Percentiles rank a stretch among this genome's conserved stretches.
These are phyloP conservation scores for Caenorhabditis zanzibari DNA, from an alignment of 2,888 invertebrate species.

Conservation along the genomic window DNA sequence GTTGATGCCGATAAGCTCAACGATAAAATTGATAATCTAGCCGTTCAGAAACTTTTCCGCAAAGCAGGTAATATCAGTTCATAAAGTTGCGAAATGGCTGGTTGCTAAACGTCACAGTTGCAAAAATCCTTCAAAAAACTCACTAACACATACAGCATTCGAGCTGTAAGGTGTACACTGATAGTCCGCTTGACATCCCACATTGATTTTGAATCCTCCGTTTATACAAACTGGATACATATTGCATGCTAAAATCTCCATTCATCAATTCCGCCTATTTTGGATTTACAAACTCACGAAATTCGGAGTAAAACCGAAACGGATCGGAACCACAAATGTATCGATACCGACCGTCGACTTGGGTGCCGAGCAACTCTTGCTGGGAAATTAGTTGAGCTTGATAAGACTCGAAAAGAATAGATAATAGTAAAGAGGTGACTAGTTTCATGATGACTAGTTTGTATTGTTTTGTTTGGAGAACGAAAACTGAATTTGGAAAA, in stretches of 20 bases:
- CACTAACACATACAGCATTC: slow-evolving; percentile 67
- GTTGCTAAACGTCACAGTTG: no score
- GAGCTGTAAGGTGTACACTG: slow-evolving; percentile 61
- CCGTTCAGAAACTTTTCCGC: no score
- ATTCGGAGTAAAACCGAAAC: slow-evolving; percentile 66
- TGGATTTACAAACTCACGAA: slow-evolving; percentile 62
- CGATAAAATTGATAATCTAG: no score
- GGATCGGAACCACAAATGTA: slow-evolving; percentile 71
- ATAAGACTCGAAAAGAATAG: not conserved
- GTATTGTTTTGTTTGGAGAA: slow-evolving; percentile 35
- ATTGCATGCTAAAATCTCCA: slow-evolving; percentile 66
- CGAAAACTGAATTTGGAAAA: slow-evolving; percentile 8
- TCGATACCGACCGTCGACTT: slow-evolving; percentile 18
- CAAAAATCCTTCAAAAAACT: slow-evolving; percentile 20
- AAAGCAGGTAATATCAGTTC: no score
- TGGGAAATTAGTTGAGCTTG: slow-evolving; percentile 37
- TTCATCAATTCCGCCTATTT: not conserved
- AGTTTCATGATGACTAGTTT: slow-evolving; percentile 30
- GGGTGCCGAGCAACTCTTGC: slow-evolving; percentile 29
- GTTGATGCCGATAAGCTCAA: no score
- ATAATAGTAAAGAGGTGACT: slow-evolving; percentile 18
- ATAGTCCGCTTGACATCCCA: slow-evolving; percentile 67
- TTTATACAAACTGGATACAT: slow-evolving; percentile 69
- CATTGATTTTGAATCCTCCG: slow-evolving; percentile 72
- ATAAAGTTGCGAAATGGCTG: no score